Percentiles rank a stretch among this genome's conserved stretches.
phyloP scores from a whole-genome alignment of 2,113 vertebrate species.

The Hystrix brachyura region DNA sequence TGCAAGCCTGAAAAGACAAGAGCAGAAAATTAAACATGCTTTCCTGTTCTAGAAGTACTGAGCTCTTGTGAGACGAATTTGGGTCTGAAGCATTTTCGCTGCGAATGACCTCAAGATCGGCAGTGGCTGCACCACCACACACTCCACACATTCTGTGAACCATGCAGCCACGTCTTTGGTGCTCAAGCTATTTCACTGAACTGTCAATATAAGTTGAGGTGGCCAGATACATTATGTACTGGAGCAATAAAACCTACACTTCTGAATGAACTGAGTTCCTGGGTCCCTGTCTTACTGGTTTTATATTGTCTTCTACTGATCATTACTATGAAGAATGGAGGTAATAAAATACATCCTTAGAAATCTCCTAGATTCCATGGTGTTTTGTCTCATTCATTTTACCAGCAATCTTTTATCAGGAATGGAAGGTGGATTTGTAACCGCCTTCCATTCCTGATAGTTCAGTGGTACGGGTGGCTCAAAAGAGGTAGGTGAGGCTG shows the following conservation, averaged over 20 bases:
- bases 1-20: neutral
- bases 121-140: neutral
- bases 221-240: neutral
- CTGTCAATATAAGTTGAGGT: neutral
- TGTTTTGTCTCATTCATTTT: neutral
- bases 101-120: neutral
- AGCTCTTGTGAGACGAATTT: neutral
- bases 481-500: neutral
- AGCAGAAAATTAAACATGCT: neutral
- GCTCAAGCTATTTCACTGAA: neutral
- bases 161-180: neutral
- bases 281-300: neutral
- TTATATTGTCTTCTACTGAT: neutral
- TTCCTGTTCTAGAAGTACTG: neutral
- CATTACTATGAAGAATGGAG: conserved; percentile 49
- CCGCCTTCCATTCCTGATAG: neutral
- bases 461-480: neutral
- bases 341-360: neutral
- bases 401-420: neutral
- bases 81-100: neutral
- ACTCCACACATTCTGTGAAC: neutral
- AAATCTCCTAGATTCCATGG: neutral
- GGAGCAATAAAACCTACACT: neutral
- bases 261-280: neutral
- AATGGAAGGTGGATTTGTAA: neutral